Evolutionary conservation across 2,797 vertebrate species (phyloP).

Genomic region (Pelodytes ibericus): DNA sequence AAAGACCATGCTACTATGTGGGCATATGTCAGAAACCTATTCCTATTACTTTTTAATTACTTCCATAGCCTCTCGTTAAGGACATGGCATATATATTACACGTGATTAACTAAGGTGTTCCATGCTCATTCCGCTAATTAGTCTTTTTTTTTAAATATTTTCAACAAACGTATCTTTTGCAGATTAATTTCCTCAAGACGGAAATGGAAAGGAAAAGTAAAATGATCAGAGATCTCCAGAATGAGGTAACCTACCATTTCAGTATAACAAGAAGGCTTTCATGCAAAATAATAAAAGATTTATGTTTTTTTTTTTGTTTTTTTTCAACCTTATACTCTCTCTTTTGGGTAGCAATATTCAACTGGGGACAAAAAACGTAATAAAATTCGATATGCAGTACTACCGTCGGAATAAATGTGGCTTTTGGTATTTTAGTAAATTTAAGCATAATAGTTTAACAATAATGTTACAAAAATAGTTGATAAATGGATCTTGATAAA

Average conservation of each 20-base stretch:
- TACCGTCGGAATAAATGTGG: no score
- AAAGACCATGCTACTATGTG: not conserved
- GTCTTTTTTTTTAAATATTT: no score
- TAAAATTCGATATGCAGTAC: no score
- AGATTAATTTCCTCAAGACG: constrained; percentile 96
- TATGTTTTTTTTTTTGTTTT: no score
- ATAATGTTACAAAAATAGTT: no score
- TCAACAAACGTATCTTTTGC: constrained; percentile 48
- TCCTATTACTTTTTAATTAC: not conserved
- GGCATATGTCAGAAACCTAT: not conserved
- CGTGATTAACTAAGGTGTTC: not conserved
- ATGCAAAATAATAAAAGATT: not conserved
- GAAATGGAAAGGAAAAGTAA: constrained; percentile 98
- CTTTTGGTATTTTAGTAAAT: no score
- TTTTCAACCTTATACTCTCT: no score
- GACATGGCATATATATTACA: not conserved
- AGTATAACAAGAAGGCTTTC: not conserved
- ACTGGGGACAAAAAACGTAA: no score
- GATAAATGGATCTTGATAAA: no score
- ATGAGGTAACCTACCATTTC: constrained; percentile 80
- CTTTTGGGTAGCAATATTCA: not conserved
- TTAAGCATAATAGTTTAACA: no score
- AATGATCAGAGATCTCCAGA: constrained; percentile 97
- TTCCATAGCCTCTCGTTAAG: not conserved
- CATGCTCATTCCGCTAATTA: not conserved